Evolutionary conservation across 2,113 vertebrate species (phyloP).

Genomic region (Opisthocomus hoazin): DNA sequence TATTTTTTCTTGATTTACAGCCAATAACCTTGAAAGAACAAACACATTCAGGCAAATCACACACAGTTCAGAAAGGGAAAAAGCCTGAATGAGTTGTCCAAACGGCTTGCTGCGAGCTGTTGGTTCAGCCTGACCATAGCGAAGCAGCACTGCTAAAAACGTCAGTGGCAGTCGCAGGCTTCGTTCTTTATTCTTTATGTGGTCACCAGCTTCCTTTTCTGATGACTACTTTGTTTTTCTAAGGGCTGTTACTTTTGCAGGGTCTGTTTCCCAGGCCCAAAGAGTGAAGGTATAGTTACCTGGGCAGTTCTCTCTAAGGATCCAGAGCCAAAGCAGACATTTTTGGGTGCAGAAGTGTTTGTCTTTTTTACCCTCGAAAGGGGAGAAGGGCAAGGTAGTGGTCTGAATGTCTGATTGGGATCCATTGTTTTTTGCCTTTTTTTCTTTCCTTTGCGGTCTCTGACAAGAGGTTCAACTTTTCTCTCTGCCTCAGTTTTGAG

Average conservation of each 20-base stretch:
- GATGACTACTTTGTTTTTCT: neutral
- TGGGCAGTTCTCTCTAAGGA: neutral
- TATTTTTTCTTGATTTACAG: neutral
- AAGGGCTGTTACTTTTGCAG: neutral
- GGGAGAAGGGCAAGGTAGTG: neutral
- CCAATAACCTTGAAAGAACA: neutral
- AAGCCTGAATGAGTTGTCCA: neutral
- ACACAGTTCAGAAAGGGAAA: neutral
- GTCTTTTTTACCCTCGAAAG: neutral
- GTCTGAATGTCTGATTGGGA: neutral
- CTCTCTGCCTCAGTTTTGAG: neutral
- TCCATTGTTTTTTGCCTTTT: neutral
- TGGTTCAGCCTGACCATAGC: neutral
- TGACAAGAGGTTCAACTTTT: neutral
- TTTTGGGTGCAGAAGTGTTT: neutral
- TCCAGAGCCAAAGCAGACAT: neutral
- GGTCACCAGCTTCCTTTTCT: neutral
- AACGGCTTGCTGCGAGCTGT: neutral
- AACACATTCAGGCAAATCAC: neutral
- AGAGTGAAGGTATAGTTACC: neutral
- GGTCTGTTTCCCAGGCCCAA: neutral
- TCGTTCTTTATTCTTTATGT: neutral
- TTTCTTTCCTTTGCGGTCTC: neutral
- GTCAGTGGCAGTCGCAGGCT: neutral
- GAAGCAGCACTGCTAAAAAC: neutral